These are phyloP conservation scores for Metellina segmentata DNA, from an alignment of 2,888 invertebrate genomes.

Conservation along the genomic window DNA sequence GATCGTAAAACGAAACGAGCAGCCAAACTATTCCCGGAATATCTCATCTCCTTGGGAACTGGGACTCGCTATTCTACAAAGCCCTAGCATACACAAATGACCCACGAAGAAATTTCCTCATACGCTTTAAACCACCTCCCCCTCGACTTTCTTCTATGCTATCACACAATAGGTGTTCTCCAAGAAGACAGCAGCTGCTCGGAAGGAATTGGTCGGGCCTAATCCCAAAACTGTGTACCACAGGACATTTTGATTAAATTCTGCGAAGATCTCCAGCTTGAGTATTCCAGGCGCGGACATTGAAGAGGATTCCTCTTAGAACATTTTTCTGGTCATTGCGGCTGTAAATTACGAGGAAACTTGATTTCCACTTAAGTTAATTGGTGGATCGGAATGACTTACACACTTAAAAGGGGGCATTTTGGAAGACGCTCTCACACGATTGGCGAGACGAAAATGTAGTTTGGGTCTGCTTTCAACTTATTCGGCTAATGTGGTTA, in stretches of 20 bases:
- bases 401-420: conserved; percentile 19
- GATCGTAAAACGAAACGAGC: conserved; percentile 33
- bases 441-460: conserved; percentile 17
- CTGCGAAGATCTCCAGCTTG: neutral
- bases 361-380: conserved; percentile 67
- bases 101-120: neutral
- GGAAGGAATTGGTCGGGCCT: conserved; percentile 12
- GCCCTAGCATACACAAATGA: neutral
- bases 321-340: conserved; percentile 52
- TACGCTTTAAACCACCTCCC: neutral
- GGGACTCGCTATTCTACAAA: conserved; percentile 26
- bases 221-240: conserved; percentile 2
- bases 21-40: conserved; percentile 9
- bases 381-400: conserved; percentile 46
- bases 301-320: conserved; percentile 12
- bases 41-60: conserved; percentile 2
- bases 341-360: conserved; percentile 53
- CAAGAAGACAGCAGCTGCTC: conserved; percentile 2
- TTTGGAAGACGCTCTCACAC: neutral
- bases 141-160: neutral
- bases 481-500: conserved; percentile 19
- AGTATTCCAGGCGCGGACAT: neutral
- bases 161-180: neutral
- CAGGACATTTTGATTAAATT: conserved; percentile 38
- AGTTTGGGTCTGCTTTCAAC: conserved; percentile 15